phyloP scores from a whole-genome alignment of 2,113 vertebrate species.

The Rallus limicola region DNA sequence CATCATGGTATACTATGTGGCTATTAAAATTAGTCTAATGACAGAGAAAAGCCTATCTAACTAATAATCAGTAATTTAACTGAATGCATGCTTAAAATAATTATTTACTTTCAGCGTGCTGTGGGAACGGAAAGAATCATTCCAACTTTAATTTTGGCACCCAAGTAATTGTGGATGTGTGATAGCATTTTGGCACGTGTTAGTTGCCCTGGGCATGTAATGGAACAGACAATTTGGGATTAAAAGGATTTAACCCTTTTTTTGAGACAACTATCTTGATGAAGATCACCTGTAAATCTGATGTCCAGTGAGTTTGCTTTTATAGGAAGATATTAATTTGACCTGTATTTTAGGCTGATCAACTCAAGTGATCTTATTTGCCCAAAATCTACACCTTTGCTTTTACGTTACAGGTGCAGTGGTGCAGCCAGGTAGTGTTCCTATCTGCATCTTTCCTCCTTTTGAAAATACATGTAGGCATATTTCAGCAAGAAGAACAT shows the following conservation, averaged over 20 bases:
- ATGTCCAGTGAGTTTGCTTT: conserved; percentile 5
- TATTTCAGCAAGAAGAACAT: neutral
- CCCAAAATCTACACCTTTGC: neutral
- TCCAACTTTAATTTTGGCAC: conserved; percentile 33
- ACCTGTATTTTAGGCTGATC: neutral
- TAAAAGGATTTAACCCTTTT: neutral
- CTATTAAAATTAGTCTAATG: neutral
- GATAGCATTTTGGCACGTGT: conserved; percentile 42
- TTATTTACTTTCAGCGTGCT: conserved; percentile 32
- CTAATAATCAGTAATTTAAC: neutral
- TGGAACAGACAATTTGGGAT: neutral
- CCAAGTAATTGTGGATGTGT: conserved; percentile 12
- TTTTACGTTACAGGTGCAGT: neutral
- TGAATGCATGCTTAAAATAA: neutral
- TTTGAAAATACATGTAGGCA: neutral
- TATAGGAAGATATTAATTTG: conserved; percentile 14
- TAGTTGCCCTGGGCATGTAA: conserved; percentile 1
- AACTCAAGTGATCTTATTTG: neutral
- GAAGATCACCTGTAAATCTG: neutral
- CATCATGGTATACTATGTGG: neutral
- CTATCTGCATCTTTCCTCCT: neutral
- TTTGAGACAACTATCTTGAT: neutral
- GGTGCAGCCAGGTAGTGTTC: neutral
- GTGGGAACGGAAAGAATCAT: conserved; percentile 21
- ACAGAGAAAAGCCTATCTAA: neutral